A percentile compares a stretch with the other conserved stretches of the same genome.
Conservation (phyloP, 2,888 invertebrate genomes). For the Cantharis rustica region DNA sequence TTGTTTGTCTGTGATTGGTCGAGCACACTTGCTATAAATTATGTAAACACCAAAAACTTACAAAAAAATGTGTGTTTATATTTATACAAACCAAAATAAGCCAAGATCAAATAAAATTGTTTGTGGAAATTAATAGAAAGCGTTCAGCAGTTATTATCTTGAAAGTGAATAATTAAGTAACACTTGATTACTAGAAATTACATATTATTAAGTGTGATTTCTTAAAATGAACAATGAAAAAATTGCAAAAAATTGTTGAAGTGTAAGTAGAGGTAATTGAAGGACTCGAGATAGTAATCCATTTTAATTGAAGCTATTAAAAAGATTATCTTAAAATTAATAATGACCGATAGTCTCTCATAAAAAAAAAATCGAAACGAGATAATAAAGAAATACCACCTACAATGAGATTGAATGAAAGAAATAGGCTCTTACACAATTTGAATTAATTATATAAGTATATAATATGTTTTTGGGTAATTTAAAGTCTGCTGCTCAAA, state of each 20-base stretch:
- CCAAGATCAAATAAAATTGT: background rate
- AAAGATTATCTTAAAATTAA: background rate
- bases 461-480: background rate
- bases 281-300: background rate
- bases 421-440: background rate
- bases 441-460: background rate
- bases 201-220: background rate
- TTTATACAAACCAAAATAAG: background rate
- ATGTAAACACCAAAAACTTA: background rate
- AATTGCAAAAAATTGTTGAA: background rate
- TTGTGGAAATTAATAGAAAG: background rate
- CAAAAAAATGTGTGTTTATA: background rate
- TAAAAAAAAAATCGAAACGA: background rate
- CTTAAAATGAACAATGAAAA: background rate
- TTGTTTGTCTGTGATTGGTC: background rate
- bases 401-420: background rate
- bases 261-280: background rate
- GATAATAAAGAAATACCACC: background rate
- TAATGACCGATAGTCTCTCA: background rate
- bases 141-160: background rate
- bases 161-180: background rate
- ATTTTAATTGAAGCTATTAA: background rate
- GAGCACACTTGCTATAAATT: background rate
- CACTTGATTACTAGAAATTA: background rate
- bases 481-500: background rate